Evolutionary conservation across 2,797 vertebrate genomes (phyloP).

Genomic region (Xyrichtys novacula): DNA sequence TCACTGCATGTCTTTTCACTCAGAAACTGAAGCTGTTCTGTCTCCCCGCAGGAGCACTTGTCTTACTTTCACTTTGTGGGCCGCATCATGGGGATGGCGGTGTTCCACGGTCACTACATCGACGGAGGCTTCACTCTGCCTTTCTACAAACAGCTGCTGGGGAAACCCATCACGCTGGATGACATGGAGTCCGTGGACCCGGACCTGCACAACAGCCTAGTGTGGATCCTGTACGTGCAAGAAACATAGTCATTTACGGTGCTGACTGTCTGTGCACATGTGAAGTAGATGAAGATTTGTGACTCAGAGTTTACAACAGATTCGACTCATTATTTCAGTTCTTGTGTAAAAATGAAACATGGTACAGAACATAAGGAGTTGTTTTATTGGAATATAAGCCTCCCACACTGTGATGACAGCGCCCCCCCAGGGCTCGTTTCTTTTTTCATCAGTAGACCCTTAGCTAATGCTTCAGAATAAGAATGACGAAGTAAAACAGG

Average conservation of each 20-base stretch:
- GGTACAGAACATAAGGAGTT: no score
- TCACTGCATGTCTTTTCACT: no score
- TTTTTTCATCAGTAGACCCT: constrained; percentile 17
- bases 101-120: constrained; percentile 99
- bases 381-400: no score
- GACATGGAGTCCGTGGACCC: constrained; percentile 99
- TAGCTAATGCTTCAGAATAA: not conserved
- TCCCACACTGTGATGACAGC: constrained; percentile 32
- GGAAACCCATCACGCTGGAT: constrained; percentile 97
- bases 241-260: no score
- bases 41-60: constrained; percentile 91
- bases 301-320: no score
- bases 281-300: no score
- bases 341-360: no score
- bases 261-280: no score
- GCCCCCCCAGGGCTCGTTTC: no score
- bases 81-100: constrained; percentile 99
- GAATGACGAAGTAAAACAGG: no score
- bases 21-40: no score
- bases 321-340: no score
- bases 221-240: constrained; percentile 87
- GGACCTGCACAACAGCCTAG: constrained; percentile 98
- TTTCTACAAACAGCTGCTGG: constrained; percentile 98
- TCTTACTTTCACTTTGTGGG: constrained; percentile 99
- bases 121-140: constrained; percentile 98